phyloP scores from a whole-genome alignment of 2,797 vertebrate species.

The Percopsis omiscomaycus region DNA sequence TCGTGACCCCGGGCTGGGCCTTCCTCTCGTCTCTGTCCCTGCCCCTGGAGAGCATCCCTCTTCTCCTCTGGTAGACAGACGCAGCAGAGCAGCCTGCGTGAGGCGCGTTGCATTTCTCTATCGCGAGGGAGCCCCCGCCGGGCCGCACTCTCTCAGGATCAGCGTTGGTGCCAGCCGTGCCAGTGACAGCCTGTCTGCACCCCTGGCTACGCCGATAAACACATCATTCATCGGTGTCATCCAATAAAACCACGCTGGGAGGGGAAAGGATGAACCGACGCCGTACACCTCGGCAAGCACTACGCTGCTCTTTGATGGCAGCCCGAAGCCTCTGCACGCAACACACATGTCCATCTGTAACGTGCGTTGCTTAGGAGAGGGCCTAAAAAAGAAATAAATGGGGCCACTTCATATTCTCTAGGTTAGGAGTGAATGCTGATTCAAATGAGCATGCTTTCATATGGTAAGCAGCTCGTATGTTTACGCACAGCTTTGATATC shows the following conservation, averaged over 20 bases:
- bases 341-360: constrained; percentile 47
- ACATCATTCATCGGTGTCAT: constrained; percentile 25
- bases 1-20: not conserved
- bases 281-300: constrained; percentile 23
- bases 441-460: constrained; percentile 75
- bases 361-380: constrained; percentile 67
- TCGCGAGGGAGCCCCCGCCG: constrained; percentile 32
- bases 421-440: constrained; percentile 69
- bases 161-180: constrained; percentile 35
- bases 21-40: constrained; percentile 46
- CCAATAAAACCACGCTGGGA: constrained; percentile 21
- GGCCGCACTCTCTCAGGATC: constrained; percentile 14
- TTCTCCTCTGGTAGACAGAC: constrained; percentile 50
- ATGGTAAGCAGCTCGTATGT: constrained; percentile 70
- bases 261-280: constrained; percentile 24
- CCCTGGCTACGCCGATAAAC: constrained; percentile 17
- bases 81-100: constrained; percentile 63
- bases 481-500: constrained; percentile 20
- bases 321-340: constrained; percentile 36
- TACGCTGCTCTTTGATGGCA: constrained; percentile 27
- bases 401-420: constrained; percentile 41
- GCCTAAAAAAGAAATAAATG: constrained; percentile 19
- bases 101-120: constrained; percentile 7
- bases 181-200: not conserved
- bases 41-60: constrained; percentile 38